Percentiles rank a stretch among this genome's conserved stretches.
Evolutionary conservation across 2,888 invertebrate species (phyloP).

Genomic region (Digitonthophagus gazella): DNA sequence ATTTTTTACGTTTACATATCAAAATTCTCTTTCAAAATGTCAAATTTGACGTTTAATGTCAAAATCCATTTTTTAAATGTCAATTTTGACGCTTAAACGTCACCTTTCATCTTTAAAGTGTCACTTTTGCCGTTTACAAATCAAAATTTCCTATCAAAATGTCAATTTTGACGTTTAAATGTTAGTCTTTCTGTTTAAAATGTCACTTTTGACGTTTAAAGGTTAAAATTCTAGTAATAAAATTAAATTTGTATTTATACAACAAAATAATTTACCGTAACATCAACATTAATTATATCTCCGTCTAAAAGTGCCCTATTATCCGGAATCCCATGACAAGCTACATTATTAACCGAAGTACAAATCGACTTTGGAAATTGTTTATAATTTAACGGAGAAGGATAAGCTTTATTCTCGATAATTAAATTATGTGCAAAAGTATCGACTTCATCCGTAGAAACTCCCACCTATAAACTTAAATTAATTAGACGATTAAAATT

Average conservation of each 20-base stretch:
- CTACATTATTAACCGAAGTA: slow-evolving; percentile 88
- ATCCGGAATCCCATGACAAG: slow-evolving; percentile 93
- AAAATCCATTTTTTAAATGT: no score
- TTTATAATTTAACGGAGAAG: slow-evolving; percentile 83
- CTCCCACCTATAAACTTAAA: slow-evolving; percentile 61
- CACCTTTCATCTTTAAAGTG: no score
- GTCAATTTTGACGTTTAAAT: no score
- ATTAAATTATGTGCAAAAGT: slow-evolving; percentile 67
- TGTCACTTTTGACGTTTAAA: no score
- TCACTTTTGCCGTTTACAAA: no score
- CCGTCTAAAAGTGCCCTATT: slow-evolving; percentile 75
- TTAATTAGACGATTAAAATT: slow-evolving; percentile 19
- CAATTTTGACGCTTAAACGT: no score
- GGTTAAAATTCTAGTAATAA: no score
- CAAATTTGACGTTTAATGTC: no score
- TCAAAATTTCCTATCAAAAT: no score
- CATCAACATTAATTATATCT: slow-evolving; percentile 88
- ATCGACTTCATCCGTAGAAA: slow-evolving; percentile 85
- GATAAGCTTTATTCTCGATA: slow-evolving; percentile 75
- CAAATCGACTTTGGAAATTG: slow-evolving; percentile 88
- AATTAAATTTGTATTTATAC: slow-evolving; percentile 9
- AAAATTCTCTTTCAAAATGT: no score
- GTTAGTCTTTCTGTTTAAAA: no score
- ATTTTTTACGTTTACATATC: no score
- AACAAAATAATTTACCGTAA: slow-evolving; percentile 65